Evolutionary conservation across 2,797 vertebrate species (phyloP), one percentile per base, ranked within the genome.

Genomic region (Apodemus agrarius): DNA sequence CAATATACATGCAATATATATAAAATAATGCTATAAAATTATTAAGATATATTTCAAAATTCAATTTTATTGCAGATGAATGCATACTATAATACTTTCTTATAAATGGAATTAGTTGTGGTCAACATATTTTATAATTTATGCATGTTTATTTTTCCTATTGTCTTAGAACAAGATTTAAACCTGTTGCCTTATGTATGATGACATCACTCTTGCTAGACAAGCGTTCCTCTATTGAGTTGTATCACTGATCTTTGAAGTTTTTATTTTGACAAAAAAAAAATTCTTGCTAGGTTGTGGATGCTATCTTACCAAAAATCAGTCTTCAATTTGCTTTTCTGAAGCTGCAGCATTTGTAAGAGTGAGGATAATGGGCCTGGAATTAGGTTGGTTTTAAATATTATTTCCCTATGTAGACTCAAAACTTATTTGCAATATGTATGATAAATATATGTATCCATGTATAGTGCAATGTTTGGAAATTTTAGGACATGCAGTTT

Each of bases 1-100:
- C n/a, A 89, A 94, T 83, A 61, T 61, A 63, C 5, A 92, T 79
- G 14, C 67, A 90, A 69, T 57, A 79, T 81, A 61, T 0, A 61
- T 82, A 83, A 76, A 69, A 76, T 2, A 90, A 11, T 1, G 46
- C 37, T 9, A 22, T 54, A 87, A 1, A 40, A n/a, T 89, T 85
- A 89, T 65, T 79, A 21, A n/a, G 12, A 78, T 82, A 67, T 37
- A 12, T 85, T 90, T 87, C 37, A 85, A 95, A 75, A 90, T 54
- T 93, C n/a, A 75, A 22, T 12, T 67, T 2, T 85, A 4, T 46
- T 79, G 31, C 63, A 79, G 9, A 3, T 72, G 10, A 82, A 29
- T 75, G 6, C 9, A 74, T 63, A 22, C 59, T 26, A 74, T 24
- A 40, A 87, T 21, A 12, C 16, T 40, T 40, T 24, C 24, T 80